phyloP scores from a whole-genome alignment of 2,888 invertebrate genomes.

The Brenthis ino region DNA sequence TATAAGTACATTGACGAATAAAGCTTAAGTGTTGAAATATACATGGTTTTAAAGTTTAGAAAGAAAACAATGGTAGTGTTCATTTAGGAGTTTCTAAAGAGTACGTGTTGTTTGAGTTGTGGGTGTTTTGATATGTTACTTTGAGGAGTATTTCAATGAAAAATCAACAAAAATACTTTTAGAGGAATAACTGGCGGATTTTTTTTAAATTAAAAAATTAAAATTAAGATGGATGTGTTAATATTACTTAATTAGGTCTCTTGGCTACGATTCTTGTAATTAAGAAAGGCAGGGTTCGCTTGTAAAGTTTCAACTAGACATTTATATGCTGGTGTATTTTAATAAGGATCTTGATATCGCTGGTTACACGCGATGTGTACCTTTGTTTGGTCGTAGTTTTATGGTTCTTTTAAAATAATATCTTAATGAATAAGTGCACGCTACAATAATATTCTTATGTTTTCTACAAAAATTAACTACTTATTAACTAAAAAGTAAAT shows the following conservation, averaged over 20 bases:
- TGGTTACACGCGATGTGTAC: conserved; percentile 60
- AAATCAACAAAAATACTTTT: too few species aligned
- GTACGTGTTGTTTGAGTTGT: too few species aligned
- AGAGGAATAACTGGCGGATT: too few species aligned
- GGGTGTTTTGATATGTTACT: too few species aligned
- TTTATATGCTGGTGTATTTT: conserved; percentile 52
- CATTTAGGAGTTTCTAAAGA: too few species aligned
- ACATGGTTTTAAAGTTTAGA: too few species aligned
- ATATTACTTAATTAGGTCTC: not conserved
- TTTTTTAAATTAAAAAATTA: too few species aligned
- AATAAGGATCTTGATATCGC: conserved; percentile 57
- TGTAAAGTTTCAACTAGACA: conserved; percentile 72
- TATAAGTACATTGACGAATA: not conserved
- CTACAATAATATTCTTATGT: conserved; percentile 46
- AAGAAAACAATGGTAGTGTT: too few species aligned
- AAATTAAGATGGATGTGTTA: not conserved
- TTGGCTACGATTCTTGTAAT: conserved; percentile 17
- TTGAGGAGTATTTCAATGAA: too few species aligned
- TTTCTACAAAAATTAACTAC: not conserved
- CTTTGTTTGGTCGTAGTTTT: conserved; percentile 51
- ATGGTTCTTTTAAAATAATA: conserved; percentile 49
- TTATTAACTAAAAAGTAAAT: not conserved
- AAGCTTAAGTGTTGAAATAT: too few species aligned
- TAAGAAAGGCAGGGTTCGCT: conserved; percentile 39
- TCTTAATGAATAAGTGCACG: conserved; percentile 63